Conservation (phyloP, 2,113 vertebrate genomes). For the Edolisoma coerulescens region DNA sequence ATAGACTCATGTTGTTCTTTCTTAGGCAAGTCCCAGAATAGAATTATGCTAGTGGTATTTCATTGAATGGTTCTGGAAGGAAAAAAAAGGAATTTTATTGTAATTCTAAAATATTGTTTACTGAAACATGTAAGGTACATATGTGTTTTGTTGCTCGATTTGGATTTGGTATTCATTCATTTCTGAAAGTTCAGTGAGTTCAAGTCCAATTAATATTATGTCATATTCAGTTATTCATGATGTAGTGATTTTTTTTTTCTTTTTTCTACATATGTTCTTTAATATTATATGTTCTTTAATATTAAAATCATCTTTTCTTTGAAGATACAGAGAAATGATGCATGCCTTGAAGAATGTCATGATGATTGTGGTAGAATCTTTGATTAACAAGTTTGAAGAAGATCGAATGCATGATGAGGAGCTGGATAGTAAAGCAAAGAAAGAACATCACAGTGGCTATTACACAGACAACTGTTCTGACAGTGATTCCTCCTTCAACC, state of each 20-base stretch:
- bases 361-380: slow-evolving; percentile 85
- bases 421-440: slow-evolving; percentile 70
- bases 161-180: not conserved
- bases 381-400: slow-evolving; percentile 90
- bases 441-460: slow-evolving; percentile 68
- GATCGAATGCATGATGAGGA: slow-evolving; percentile 83
- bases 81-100: not conserved
- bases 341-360: slow-evolving; percentile 86
- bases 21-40: not conserved
- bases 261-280: not conserved
- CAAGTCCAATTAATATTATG: not conserved
- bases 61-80: not conserved
- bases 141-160: not conserved
- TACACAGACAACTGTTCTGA: slow-evolving; percentile 91
- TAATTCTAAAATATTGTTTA: not conserved
- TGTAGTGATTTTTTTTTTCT: not conserved
- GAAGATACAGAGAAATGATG: slow-evolving; percentile 92
- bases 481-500: slow-evolving; percentile 94
- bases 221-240: not conserved
- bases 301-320: slow-evolving; percentile 15
- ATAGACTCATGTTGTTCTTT: not conserved
- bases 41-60: not conserved
- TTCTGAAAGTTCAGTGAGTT: not conserved
- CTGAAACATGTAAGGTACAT: not conserved
- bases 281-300: not conserved